Evolutionary conservation across 2,888 invertebrate genomes (phyloP).

Genomic region (Linnaemya vulpina): DNA sequence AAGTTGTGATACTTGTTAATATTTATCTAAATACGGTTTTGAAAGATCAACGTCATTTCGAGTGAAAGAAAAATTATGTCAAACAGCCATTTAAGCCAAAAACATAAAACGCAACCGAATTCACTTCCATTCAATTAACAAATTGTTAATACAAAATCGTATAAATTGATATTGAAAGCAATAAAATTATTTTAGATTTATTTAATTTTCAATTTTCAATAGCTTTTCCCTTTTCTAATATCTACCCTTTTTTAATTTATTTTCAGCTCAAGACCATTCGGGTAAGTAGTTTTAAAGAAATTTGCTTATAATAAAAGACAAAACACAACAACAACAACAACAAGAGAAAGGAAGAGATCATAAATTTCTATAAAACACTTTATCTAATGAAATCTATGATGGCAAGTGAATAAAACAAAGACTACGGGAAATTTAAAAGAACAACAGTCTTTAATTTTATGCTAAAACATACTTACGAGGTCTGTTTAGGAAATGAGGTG

Average conservation of each 20-base stretch:
- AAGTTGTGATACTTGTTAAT: too few species aligned
- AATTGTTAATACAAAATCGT: too few species aligned
- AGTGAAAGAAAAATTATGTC: too few species aligned
- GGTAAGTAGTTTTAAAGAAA: background rate
- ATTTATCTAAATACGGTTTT: too few species aligned
- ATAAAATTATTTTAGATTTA: background rate
- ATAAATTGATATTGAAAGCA: too few species aligned
- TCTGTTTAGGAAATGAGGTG: background rate
- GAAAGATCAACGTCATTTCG: too few species aligned
- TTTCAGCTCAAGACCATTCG: background rate
- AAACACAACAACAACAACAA: background rate
- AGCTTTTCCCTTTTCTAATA: background rate
- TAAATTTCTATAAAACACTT: slow-evolving; percentile 45
- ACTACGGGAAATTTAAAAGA: background rate
- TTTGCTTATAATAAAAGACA: background rate
- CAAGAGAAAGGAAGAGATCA: background rate
- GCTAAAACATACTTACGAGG: too few species aligned
- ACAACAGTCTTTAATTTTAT: background rate
- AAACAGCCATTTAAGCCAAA: too few species aligned
- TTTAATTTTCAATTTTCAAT: too few species aligned
- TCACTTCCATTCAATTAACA: too few species aligned
- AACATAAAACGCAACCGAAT: too few species aligned
- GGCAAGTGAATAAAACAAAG: slow-evolving; percentile 15
- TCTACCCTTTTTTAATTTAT: background rate
- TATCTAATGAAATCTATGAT: slow-evolving; percentile 47